These are phyloP conservation scores for Poecile atricapillus DNA, from an alignment of 2,113 vertebrate genomes.

Conservation along the genomic window DNA sequence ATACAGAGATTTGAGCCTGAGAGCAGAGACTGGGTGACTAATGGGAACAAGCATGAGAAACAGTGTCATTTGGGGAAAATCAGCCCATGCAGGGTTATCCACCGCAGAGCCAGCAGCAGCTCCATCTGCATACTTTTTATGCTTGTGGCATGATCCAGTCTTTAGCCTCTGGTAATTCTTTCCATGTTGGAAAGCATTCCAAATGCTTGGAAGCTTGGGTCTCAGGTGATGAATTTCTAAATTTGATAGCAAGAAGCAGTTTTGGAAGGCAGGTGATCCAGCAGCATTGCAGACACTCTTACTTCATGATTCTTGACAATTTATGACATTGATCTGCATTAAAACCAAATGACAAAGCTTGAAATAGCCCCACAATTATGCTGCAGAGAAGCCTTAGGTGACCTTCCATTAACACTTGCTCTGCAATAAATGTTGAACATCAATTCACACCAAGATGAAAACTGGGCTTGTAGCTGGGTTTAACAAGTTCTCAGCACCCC, in stretches of 20 bases:
- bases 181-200: not conserved
- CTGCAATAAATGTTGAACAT: not conserved
- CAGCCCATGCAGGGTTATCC: not conserved
- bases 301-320: conserved; percentile 22
- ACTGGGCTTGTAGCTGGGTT: not conserved
- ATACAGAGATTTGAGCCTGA: not conserved
- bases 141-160: not conserved
- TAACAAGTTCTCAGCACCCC: not conserved
- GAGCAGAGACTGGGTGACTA: not conserved
- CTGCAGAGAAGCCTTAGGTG: not conserved
- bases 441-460: not conserved
- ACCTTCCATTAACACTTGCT: conserved; percentile 56
- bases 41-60: not conserved
- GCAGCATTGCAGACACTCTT: not conserved
- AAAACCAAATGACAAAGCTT: conserved; percentile 38
- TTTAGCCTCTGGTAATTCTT: not conserved
- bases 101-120: not conserved
- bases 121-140: not conserved
- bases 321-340: conserved; percentile 20
- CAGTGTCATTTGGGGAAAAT: not conserved
- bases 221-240: not conserved
- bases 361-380: conserved; percentile 39
- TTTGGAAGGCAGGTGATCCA: not conserved
- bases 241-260: not conserved
- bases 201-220: not conserved